A percentile compares a stretch with the other conserved stretches of the same genome.
Conservation (phyloP, 2,888 invertebrate genomes). For the Lepidocyrtinus sp. region DNA sequence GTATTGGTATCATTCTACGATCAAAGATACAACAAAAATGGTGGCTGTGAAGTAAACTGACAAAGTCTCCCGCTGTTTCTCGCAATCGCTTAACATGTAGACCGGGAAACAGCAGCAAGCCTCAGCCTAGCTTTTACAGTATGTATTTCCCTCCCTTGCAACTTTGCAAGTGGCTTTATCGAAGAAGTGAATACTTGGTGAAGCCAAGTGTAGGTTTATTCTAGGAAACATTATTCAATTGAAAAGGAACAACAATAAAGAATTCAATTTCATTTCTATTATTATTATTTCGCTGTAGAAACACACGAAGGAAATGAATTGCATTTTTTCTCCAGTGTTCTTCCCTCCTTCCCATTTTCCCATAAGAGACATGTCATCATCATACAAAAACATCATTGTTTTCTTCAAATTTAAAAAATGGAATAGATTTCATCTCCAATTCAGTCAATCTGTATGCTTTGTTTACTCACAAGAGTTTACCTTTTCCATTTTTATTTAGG, state of each 20-base stretch:
- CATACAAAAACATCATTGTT: background rate
- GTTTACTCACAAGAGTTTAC: background rate
- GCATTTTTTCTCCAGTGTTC: constrained; percentile 22
- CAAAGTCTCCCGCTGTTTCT: background rate
- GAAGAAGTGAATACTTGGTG: background rate
- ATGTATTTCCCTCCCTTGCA: background rate
- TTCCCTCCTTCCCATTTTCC: background rate
- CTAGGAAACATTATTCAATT: background rate
- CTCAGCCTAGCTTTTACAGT: background rate
- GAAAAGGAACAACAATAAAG: constrained; percentile 5
- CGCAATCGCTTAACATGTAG: background rate
- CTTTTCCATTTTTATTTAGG: background rate
- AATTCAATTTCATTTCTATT: constrained; percentile 27
- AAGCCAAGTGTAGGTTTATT: background rate
- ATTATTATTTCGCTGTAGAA: constrained; percentile 11
- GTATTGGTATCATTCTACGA: too few relatives aligned
- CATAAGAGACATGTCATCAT: background rate
- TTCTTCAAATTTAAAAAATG: background rate
- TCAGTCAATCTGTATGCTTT: constrained; percentile 4
- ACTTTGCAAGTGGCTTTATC: background rate
- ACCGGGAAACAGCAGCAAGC: too few relatives aligned
- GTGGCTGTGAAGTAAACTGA: background rate
- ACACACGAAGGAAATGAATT: constrained; percentile 43
- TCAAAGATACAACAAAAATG: background rate
- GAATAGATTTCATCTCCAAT: background rate